Evolutionary conservation across 2,113 vertebrate species (phyloP).

Genomic region (Xiphophorus hellerii): DNA sequence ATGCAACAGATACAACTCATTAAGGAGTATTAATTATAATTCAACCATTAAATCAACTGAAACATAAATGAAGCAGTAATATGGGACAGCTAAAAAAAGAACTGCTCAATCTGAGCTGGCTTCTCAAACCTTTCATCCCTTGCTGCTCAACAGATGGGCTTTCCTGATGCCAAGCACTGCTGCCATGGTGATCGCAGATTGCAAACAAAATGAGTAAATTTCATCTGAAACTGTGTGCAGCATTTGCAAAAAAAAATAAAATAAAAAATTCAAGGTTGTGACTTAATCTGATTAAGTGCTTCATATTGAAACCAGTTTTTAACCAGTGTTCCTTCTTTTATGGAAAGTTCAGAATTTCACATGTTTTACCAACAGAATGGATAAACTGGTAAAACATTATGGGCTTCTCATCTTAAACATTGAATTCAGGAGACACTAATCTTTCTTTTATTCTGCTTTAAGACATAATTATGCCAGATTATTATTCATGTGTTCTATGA

Average conservation of each 20-base stretch:
- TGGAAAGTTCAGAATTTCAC: too few relatives aligned
- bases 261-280: background rate
- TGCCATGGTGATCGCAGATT: constrained; percentile 21
- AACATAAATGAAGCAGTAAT: background rate
- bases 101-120: background rate
- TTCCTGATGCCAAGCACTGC: constrained; percentile 13
- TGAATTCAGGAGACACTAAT: too few relatives aligned
- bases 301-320: background rate
- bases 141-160: constrained; percentile 18
- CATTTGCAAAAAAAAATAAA: background rate
- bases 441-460: too few relatives aligned
- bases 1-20: background rate
- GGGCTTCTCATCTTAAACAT: too few relatives aligned
- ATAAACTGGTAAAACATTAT: background rate
- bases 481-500: too few relatives aligned
- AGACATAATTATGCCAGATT: too few relatives aligned
- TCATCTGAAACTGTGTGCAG: background rate
- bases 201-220: constrained; percentile 15
- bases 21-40: background rate
- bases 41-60: background rate
- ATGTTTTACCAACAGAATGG: background rate
- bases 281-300: background rate
- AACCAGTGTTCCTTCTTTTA: background rate
- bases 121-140: constrained; percentile 1
- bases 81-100: background rate